Evolutionary conservation across 2,888 invertebrate genomes (phyloP).

Genomic region (Aleiodes alternator): DNA sequence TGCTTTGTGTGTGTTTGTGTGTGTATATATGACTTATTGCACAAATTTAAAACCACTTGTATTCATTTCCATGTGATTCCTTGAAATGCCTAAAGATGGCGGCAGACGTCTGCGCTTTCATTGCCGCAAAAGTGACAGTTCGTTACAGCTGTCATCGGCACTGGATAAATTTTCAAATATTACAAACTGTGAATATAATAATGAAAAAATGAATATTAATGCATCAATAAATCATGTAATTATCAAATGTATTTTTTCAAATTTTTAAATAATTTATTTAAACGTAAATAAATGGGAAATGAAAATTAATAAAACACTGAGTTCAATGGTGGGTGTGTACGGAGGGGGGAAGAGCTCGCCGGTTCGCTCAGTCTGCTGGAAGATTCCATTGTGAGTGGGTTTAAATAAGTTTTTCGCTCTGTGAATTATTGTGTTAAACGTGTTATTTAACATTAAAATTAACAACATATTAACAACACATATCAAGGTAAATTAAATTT

Average conservation of each 20-base stretch:
- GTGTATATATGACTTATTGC: conserved; percentile 37
- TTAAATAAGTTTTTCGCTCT: conserved; percentile 66
- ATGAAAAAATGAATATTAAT: neutral
- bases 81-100: neutral
- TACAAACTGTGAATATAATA: conserved; percentile 63
- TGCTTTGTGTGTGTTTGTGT: conserved; percentile 40
- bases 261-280: neutral
- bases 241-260: neutral
- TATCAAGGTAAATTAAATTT: conserved; percentile 52
- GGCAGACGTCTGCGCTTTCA: conserved; percentile 11
- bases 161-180: conserved; percentile 55
- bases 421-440: conserved; percentile 58
- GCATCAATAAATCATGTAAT: conserved; percentile 22
- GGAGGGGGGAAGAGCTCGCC: conserved; percentile 72
- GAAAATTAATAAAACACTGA: neutral
- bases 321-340: conserved; percentile 68
- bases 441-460: conserved; percentile 42
- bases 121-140: conserved; percentile 53
- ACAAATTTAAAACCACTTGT: conserved; percentile 34
- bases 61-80: neutral
- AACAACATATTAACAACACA: conserved; percentile 36
- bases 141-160: conserved; percentile 69
- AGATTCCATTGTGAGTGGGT: conserved; percentile 74
- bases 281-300: neutral
- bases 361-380: conserved; percentile 74